These are phyloP conservation scores for Seriola aureovittata DNA, from an alignment of 2,113 vertebrate genomes.

Conservation along the genomic window DNA sequence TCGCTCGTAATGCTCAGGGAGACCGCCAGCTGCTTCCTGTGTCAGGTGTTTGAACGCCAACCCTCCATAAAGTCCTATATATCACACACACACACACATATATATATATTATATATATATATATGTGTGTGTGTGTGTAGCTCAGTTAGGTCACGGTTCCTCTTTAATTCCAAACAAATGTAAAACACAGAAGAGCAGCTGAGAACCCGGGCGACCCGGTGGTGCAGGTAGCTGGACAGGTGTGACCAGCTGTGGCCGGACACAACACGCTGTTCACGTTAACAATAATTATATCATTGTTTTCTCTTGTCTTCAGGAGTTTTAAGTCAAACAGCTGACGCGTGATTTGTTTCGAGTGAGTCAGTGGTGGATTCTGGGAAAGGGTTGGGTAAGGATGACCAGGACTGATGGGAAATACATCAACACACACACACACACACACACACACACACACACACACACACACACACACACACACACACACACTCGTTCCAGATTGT, in stretches of 20 bases:
- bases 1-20: neutral
- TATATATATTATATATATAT: too few species aligned
- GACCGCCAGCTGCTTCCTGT: conserved; percentile 11
- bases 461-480: neutral
- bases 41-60: conserved; percentile 30
- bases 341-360: conserved; percentile 54
- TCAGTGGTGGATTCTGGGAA: conserved; percentile 77
- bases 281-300: accelerated
- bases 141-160: too few species aligned
- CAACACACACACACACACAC: conserved; percentile 33
- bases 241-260: conserved; percentile 9
- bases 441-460: conserved; percentile 33
- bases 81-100: too few species aligned
- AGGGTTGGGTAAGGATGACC: conserved; percentile 68
- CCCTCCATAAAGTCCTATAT: neutral
- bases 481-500: conserved; percentile 48
- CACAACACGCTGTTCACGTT: too few species aligned
- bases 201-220: neutral
- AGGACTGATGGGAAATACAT: conserved; percentile 73
- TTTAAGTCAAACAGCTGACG: conserved; percentile 63
- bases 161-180: neutral
- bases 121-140: too few species aligned
- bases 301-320: neutral
- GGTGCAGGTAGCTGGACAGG: conserved; percentile 37
- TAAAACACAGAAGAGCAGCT: neutral